A percentile compares a stretch with the other conserved stretches of the same genome.
phyloP scores from a whole-genome alignment of 1,140 invertebrate genomes.

The Panulirus ornatus region DNA sequence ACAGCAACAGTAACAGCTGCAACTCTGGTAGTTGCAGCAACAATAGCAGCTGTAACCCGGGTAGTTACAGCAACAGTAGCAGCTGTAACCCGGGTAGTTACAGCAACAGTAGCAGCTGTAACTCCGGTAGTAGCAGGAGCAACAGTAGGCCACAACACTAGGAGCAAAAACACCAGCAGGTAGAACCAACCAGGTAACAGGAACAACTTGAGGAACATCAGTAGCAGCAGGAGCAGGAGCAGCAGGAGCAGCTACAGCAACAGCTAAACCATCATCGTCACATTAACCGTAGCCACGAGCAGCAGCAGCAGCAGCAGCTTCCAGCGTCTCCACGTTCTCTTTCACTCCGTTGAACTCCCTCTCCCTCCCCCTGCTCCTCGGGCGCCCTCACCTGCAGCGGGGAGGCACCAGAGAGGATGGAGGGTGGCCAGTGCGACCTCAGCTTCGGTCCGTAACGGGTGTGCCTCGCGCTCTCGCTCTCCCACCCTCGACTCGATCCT shows the following conservation, averaged over 20 bases:
- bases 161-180: no score
- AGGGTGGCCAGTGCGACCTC: conserved; percentile 44
- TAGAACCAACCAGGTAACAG: no score
- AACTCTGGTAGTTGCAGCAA: no score
- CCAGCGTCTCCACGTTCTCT: conserved; percentile 40
- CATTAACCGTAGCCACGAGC: not conserved
- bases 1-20: no score
- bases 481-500: not conserved
- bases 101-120: no score
- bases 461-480: conserved; percentile 16
- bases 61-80: no score
- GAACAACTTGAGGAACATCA: no score
- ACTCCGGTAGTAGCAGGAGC: no score
- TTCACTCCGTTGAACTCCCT: not conserved
- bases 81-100: no score
- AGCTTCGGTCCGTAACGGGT: conserved; percentile 45
- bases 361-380: not conserved
- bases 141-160: no score
- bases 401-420: conserved; percentile 22
- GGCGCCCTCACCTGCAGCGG: conserved; percentile 20
- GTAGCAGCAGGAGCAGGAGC: no score
- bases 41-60: no score
- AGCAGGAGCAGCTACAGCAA: not conserved
- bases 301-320: not conserved
- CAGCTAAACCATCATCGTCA: not conserved